Base-by-base conservation (phyloP, 2,888 invertebrate species). In the Stratiomys singularior region DNA sequence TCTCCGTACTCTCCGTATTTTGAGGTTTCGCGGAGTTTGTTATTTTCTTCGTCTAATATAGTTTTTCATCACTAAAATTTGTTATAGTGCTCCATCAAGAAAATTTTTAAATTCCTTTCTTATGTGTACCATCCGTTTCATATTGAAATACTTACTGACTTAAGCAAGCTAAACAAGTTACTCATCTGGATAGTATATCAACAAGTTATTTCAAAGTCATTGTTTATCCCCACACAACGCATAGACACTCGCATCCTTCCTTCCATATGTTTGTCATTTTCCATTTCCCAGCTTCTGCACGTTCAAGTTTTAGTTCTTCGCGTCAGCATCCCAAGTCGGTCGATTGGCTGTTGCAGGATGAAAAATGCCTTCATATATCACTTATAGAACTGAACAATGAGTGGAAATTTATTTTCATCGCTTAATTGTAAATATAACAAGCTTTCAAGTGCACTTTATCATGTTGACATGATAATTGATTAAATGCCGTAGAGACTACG, bases 131-230 rank as follows among this genome's bases (percentile, higher is more conserved):
- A n/a, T n/a, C n/a, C n/a, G n/a, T n/a, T n/a, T n/a, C n/a, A n/a
- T n/a, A n/a, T n/a, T n/a, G n/a, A n/a, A n/a, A n/a, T n/a, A n/a
- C n/a, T n/a, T n/a, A n/a, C n/a, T n/a, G n/a, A n/a, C n/a, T n/a
- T n/a, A n/a, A n/a, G n/a, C n/a, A n/a, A n/a, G n/a, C n/a, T n/a
- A n/a, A n/a, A n/a, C n/a, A n/a, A n/a, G n/a, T n/a, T n/a, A n/a
- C n/a, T n/a, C n/a, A n/a, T 37, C 27, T 28, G n/a, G 13, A 63
- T 60, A 76, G 27, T 27, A 18, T 27, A 76, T 76, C 78, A 78
- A 78, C 78, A 77, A 71, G 78, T 77, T 78, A 78, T 78, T 76
- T 71, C 56, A 44, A 25, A 56, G 78, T 58, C 78, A 77, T 66
- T 27, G 64, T 64, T 69, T 66, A 69, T 77, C 23, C 74, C 46